Evolutionary conservation across 2,888 invertebrate genomes (phyloP).

Genomic region (Drosophila meridiana): DNA sequence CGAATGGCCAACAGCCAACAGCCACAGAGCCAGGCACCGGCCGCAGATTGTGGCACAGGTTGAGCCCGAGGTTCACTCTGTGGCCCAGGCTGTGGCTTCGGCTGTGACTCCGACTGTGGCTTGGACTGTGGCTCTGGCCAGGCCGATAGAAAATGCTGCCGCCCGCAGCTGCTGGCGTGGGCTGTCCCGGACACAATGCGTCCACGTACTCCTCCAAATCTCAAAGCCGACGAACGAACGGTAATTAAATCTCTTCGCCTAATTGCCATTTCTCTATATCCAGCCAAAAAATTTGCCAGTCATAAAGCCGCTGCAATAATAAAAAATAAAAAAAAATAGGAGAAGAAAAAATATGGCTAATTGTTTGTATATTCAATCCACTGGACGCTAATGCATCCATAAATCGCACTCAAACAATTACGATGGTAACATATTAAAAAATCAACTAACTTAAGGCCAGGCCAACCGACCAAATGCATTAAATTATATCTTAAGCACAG

Average conservation of each 20-base stretch:
- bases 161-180: conserved; percentile 36
- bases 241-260: conserved; percentile 70
- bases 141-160: conserved; percentile 11
- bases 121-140: background rate
- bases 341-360: conserved; percentile 10
- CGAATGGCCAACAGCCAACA: conserved; percentile 46
- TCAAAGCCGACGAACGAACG: background rate
- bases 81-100: background rate
- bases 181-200: conserved; percentile 31
- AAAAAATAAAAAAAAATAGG: conserved; percentile 20
- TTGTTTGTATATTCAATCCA: conserved; percentile 54
- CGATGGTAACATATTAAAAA: conserved; percentile 20
- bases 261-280: conserved; percentile 65
- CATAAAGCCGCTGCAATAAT: conserved; percentile 51
- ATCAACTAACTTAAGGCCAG: conserved; percentile 9
- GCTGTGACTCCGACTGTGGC: background rate
- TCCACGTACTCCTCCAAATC: conserved; percentile 23
- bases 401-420: conserved; percentile 46
- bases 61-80: conserved; percentile 26
- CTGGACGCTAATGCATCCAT: conserved; percentile 69
- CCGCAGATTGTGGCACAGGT: conserved; percentile 40
- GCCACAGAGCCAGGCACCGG: conserved; percentile 25
- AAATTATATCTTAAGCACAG: conserved; percentile 52
- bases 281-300: conserved; percentile 64
- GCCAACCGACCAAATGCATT: conserved; percentile 37